These are phyloP conservation scores for Gnatocerus cornutus DNA, from an alignment of 2,888 invertebrate species.

Conservation along the genomic window DNA sequence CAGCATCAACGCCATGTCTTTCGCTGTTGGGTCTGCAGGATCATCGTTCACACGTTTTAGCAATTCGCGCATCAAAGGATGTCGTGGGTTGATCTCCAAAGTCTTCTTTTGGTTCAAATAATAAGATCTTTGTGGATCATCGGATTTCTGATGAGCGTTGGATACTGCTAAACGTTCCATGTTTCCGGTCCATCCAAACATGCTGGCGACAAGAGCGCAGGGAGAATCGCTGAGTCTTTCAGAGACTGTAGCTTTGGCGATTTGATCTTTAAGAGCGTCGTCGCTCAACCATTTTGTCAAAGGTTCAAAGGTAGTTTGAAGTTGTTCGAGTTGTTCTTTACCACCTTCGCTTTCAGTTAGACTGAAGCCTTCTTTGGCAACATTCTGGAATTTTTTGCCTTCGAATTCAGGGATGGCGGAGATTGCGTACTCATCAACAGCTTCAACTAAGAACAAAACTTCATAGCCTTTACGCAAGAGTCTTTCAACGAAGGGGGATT, in stretches of 20 bases:
- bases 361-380: conserved; percentile 97
- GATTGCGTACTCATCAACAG: conserved; percentile 98
- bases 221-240: conserved; percentile 93
- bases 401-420: conserved; percentile 98
- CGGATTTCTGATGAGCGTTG: conserved; percentile 96
- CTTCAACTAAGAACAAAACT: conserved; percentile 94
- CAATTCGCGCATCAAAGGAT: conserved; percentile 95
- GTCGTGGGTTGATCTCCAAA: conserved; percentile 97
- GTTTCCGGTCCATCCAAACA: conserved; percentile 99
- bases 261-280: conserved; percentile 83
- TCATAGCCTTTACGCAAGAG: conserved; percentile 95
- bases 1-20: conserved; percentile 90
- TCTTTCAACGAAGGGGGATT: conserved; percentile 96
- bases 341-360: conserved; percentile 82
- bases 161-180: conserved; percentile 97
- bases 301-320: conserved; percentile 89
- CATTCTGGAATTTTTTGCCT: conserved; percentile 99
- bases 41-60: conserved; percentile 86
- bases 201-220: conserved; percentile 95
- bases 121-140: conserved; percentile 92
- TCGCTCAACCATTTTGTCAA: conserved; percentile 92
- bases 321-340: conserved; percentile 84
- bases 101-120: conserved; percentile 97
- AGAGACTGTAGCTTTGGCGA: conserved; percentile 88
- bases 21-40: conserved; percentile 84